Evolutionary conservation across 2,113 vertebrate genomes (phyloP), one percentile per base, ranked within the genome.

Genomic region (Cryptotis parvus): DNA sequence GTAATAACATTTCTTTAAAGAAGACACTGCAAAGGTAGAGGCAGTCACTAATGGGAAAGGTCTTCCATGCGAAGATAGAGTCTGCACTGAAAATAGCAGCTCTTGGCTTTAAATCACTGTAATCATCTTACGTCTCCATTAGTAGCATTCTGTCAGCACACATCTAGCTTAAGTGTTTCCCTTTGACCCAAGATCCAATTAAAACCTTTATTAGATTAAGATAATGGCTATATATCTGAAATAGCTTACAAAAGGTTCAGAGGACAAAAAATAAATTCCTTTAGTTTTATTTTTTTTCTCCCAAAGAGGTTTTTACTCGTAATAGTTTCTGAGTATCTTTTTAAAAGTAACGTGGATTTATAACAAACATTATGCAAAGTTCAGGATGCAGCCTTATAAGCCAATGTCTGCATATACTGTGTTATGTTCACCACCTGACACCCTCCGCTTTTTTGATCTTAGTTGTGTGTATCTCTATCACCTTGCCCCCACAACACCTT

Each of bases 141-240:
- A 93, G 93, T 87, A 93, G 90, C 73, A 79, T 68, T 85, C 80
- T 87, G 49, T 93, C 77, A 84, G 84, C 74, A 77, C 49, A 91
- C 1, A 4, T 70, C 76, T 87, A 89, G 92, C 77, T 94, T 73
- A 91, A 92, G 65, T 89, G 73, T 89, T 90, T 93, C 70, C 91
- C 91, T 68, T 95, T 81, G 93, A 87, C 91, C 76, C 5, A 74
- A 94, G 93, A 95, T 94, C 88, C 79, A 96, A 90, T 94, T 91
- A 94, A 79, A 92, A 68, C 65, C 55, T 84, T 84, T 91, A 93
- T 92, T 85, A 91, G 81, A 93, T 89, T 92, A 95, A 92, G 84
- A 93, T 87, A 87, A 95, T 79, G 78, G 78, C 72, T 66, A 83
- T 33, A 41, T 63, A 93, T 81, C 87, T 79, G 37, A 84, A 91